Evolutionary conservation across 2,888 invertebrate species (phyloP).

Genomic region (Trissoscelio sp.): DNA sequence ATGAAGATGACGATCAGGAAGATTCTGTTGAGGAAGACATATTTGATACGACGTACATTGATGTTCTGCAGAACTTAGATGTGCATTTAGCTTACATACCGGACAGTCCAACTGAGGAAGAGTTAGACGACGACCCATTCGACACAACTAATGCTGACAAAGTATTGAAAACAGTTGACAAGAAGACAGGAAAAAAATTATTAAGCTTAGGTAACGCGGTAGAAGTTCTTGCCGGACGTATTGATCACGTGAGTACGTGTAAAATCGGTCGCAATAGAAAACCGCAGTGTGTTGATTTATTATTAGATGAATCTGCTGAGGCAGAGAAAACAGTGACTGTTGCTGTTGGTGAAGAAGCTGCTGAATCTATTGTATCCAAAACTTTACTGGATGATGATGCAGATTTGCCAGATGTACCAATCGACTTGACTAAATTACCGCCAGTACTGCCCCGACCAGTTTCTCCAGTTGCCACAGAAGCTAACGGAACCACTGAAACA

Average conservation of each 20-base stretch:
- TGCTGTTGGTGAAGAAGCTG: slow-evolving; percentile 20
- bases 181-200: slow-evolving; percentile 89
- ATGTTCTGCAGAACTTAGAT: slow-evolving; percentile 93
- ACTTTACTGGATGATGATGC: slow-evolving; percentile 91
- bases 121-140: slow-evolving; percentile 92
- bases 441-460: slow-evolving; percentile 76
- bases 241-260: slow-evolving; percentile 87
- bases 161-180: slow-evolving; percentile 89
- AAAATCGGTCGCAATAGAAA: slow-evolving; percentile 77
- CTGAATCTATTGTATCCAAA: slow-evolving; percentile 81
- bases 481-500: slow-evolving; percentile 45
- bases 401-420: slow-evolving; percentile 88
- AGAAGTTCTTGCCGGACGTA: slow-evolving; percentile 93
- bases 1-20: slow-evolving; percentile 88
- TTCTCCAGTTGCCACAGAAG: slow-evolving; percentile 73
- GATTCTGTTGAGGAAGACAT: slow-evolving; percentile 87
- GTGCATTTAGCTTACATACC: slow-evolving; percentile 94
- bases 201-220: slow-evolving; percentile 94
- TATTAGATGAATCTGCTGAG: slow-evolving; percentile 86
- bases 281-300: slow-evolving; percentile 84
- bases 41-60: slow-evolving; percentile 94
- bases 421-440: slow-evolving; percentile 86
- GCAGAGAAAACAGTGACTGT: slow-evolving; percentile 50
- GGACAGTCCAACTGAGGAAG: slow-evolving; percentile 91
- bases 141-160: slow-evolving; percentile 95